Base-by-base conservation (phyloP, 2,797 vertebrate genomes). In the Chelon labrosus region DNA sequence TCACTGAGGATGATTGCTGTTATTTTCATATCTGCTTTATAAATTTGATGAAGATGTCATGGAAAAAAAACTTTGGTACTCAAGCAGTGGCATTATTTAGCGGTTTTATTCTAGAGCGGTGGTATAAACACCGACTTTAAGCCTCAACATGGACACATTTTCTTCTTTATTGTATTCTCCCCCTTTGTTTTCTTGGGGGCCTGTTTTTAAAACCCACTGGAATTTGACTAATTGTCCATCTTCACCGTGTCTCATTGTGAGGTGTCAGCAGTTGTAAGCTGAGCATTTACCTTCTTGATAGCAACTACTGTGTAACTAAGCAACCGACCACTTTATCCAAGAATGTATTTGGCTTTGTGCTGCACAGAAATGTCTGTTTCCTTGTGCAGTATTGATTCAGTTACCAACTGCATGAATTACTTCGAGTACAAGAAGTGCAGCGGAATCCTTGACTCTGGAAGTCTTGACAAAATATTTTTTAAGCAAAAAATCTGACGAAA, bases 311-410 rank as follows among this genome's bases (percentile, higher is more conserved):
- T 9, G 56, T 70, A 51, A 61, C 73, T 20, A 70, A 62, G 72
- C 66, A 79, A 76, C 59, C 11, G 3, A 46, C 0, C 27, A 37
- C 22, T 55, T 54, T 22, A 27, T 58, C n/a, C 19, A 80, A 61
- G 53, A 57, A 66, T 74, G 13, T 69, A 19, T 70, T 46, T 20
- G 47, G 44, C 59, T 72, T 65, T 63, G 12, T 38, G 37, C 44
- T 19, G 20, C 1, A 42, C 4, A 39, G 25, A 65, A 20, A 25
- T 68, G 14, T 1, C 2, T 63, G 51, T 67, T 17, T 49, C 19
- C 31, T 31, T 31, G 31, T 31, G 31, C 31, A 31, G 4, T 31
- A 31, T 31, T 31, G 31, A 31, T 5, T 31, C 31, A 31, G 4
- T 31, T 31, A 7, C 31, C 7, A 7, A 31, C 31, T 44, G 42